phyloP scores from a whole-genome alignment of 2,797 vertebrate genomes.

The Adelosebastes latens region DNA sequence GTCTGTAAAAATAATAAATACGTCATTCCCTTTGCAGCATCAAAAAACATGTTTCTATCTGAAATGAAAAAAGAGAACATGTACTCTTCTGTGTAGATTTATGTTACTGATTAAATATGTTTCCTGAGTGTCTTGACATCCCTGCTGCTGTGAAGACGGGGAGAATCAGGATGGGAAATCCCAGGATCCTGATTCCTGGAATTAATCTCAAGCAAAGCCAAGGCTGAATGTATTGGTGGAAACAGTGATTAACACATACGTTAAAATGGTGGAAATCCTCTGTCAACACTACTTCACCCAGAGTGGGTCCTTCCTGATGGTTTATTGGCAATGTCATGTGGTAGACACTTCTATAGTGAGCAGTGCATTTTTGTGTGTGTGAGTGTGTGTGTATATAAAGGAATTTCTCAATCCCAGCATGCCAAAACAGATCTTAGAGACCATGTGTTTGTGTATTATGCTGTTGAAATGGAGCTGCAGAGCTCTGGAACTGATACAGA shows the following conservation, averaged over 20 bases:
- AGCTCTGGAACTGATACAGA: slow-evolving; percentile 51
- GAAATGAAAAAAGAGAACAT: neutral
- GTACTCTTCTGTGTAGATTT: neutral
- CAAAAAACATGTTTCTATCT: too few relatives aligned
- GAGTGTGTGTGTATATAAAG: neutral
- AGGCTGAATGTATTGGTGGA: slow-evolving; percentile 25
- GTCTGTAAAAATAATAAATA: neutral
- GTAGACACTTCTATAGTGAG: neutral
- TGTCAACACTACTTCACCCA: slow-evolving; percentile 1
- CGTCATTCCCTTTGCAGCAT: neutral
- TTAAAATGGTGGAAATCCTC: slow-evolving; percentile 36
- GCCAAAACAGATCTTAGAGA: slow-evolving; percentile 43
- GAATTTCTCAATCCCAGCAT: slow-evolving; percentile 34
- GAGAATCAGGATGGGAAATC: slow-evolving; percentile 26
- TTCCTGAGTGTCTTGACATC: neutral
- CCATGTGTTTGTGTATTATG: slow-evolving; percentile 37
- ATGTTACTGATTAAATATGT: neutral
- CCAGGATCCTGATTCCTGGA: slow-evolving; percentile 30
- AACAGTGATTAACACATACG: slow-evolving; percentile 3
- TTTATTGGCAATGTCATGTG: slow-evolving; percentile 21
- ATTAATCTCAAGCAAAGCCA: slow-evolving; percentile 14
- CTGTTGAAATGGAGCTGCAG: slow-evolving; percentile 54
- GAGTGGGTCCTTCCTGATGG: slow-evolving; percentile 1
- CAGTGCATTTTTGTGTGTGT: neutral
- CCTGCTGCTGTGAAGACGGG: neutral